Evolutionary conservation across 2,113 vertebrate genomes (phyloP).

Genomic region (Sminthopsis crassicaudata): DNA sequence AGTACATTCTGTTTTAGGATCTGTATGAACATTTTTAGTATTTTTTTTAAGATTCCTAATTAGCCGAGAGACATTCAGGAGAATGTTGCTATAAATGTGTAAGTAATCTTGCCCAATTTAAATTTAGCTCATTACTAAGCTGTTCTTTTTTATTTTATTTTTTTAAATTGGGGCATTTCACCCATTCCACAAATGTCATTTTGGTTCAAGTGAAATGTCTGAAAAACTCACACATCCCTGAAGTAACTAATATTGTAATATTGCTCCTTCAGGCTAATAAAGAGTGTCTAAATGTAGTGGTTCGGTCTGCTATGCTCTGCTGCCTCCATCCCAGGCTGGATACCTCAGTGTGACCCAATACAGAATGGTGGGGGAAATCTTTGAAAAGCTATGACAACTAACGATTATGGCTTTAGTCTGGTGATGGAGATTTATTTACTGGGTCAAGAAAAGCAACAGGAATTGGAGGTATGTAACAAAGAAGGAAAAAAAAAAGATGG

Average conservation of each 20-base stretch:
- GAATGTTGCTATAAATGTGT: constrained; percentile 43
- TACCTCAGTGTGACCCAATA: constrained; percentile 12
- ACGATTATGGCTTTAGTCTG: constrained; percentile 7
- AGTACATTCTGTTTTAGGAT: not conserved
- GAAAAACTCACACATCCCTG: constrained; percentile 1
- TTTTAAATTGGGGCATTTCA: constrained; percentile 1
- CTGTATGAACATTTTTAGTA: constrained; percentile 24
- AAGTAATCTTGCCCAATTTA: constrained; percentile 37
- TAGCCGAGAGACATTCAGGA: constrained; percentile 37
- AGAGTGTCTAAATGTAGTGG: constrained; percentile 1
- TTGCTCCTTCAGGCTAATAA: constrained; percentile 22
- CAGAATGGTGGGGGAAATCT: constrained; percentile 29
- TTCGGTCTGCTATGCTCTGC: not conserved
- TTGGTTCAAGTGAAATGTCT: constrained; percentile 1
- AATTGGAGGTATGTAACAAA: constrained; percentile 43
- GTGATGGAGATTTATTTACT: constrained; percentile 31
- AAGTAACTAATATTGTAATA: not conserved
- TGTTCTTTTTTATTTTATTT: constrained; percentile 43
- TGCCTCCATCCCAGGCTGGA: not conserved
- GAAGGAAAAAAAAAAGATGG: constrained; percentile 1
- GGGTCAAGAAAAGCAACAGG: constrained; percentile 36
- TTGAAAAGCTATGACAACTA: constrained; percentile 24
- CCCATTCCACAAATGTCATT: constrained; percentile 16
- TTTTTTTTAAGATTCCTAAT: constrained; percentile 50
- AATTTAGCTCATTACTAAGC: constrained; percentile 24